Percentiles rank a stretch among this genome's conserved stretches.
Conservation (phyloP, 2,797 vertebrate genomes). For the Eulemur rubriventer region DNA sequence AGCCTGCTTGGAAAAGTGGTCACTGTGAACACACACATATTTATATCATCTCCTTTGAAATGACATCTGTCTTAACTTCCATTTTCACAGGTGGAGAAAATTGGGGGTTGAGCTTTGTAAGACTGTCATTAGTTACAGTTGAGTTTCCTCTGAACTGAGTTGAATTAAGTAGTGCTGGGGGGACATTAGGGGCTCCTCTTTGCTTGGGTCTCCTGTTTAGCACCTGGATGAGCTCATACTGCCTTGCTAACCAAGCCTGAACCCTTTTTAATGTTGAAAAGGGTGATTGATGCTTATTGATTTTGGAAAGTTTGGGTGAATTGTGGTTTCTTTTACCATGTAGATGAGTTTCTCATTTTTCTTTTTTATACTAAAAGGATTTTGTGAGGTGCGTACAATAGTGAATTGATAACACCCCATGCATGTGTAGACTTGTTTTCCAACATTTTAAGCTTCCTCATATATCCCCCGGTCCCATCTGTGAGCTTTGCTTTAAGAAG, state of each 20-base stretch:
- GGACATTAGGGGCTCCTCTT: neutral
- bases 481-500: neutral
- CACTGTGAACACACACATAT: neutral
- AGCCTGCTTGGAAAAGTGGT: neutral
- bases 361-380: slow-evolving; percentile 23
- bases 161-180: neutral
- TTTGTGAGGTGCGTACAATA: slow-evolving; percentile 1
- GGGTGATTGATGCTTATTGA: neutral
- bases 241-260: slow-evolving; percentile 25
- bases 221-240: slow-evolving; percentile 66
- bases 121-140: neutral
- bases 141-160: slow-evolving; percentile 3
- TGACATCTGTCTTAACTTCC: slow-evolving; percentile 61
- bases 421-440: neutral
- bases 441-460: neutral
- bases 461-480: neutral
- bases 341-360: neutral
- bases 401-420: neutral
- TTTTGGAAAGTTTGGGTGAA: neutral
- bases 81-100: slow-evolving; percentile 51
- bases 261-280: slow-evolving; percentile 46
- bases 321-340: slow-evolving; percentile 34
- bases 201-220: neutral
- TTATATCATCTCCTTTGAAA: slow-evolving; percentile 58
- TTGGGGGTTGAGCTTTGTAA: neutral